A percentile compares a stretch with the other conserved stretches of the same genome.
Evolutionary conservation across 2,113 vertebrate species (phyloP).

Genomic region (Oostethus manadensis): DNA sequence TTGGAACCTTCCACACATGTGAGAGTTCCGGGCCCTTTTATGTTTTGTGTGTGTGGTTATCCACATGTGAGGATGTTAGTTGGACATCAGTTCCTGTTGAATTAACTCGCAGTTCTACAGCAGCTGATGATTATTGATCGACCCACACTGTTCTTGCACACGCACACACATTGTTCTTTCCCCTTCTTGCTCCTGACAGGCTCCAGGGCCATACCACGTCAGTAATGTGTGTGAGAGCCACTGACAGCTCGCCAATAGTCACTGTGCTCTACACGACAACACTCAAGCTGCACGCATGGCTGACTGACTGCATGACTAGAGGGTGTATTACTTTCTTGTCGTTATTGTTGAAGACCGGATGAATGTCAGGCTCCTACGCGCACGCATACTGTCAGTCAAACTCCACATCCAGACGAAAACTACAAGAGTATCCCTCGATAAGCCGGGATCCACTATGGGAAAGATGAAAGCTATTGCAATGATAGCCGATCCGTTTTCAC

Average conservation of each 20-base stretch:
- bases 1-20: constrained; percentile 21
- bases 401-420: not conserved
- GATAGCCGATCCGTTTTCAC: not conserved
- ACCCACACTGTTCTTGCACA: constrained; percentile 47
- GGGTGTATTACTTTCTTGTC: constrained; percentile 43
- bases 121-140: constrained; percentile 72
- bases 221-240: constrained; percentile 44
- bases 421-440: not conserved
- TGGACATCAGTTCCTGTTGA: constrained; percentile 44
- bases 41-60: constrained; percentile 36
- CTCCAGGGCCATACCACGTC: constrained; percentile 38
- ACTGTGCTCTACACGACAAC: constrained; percentile 38
- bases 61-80: constrained; percentile 26
- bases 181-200: constrained; percentile 41
- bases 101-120: constrained; percentile 57
- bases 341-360: constrained; percentile 24
- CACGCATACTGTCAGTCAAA: constrained; percentile 2
- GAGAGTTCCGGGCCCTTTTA: constrained; percentile 23
- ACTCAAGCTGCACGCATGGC: constrained; percentile 16
- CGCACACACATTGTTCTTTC: constrained; percentile 16
- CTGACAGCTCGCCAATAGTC: constrained; percentile 66
- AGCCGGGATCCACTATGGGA: no score
- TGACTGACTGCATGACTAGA: constrained; percentile 34
- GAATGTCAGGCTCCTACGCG: constrained; percentile 15
- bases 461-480: no score